Conservation (phyloP, 2,113 vertebrate genomes). For the Microcebus murinus region DNA sequence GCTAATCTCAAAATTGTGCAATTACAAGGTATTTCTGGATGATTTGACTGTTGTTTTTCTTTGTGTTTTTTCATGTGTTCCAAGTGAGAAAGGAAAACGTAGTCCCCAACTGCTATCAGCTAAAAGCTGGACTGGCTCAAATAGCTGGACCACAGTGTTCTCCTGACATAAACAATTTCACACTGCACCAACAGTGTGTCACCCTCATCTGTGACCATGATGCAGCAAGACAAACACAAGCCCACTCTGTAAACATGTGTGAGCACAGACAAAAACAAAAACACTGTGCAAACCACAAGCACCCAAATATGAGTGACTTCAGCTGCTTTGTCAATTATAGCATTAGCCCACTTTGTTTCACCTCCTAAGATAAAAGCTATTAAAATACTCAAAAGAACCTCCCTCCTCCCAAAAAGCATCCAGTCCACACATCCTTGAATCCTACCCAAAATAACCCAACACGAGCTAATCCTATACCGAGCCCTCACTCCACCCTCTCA, state of each 20-base stretch:
- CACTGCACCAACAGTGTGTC: background rate
- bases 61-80: background rate
- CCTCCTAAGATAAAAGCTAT: background rate
- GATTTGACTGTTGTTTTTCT: background rate
- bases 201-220: background rate
- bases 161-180: constrained; percentile 16
- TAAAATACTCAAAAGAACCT: background rate
- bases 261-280: constrained; percentile 54
- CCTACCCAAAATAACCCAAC: background rate
- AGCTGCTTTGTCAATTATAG: background rate
- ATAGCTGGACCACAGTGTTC: background rate
- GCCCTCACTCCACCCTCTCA: background rate
- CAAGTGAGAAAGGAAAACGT: background rate
- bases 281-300: background rate
- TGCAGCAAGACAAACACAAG: constrained; percentile 21
- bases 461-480: background rate
- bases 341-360: background rate
- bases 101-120: background rate
- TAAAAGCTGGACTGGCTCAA: background rate
- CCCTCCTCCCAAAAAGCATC: background rate
- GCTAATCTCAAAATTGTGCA: background rate
- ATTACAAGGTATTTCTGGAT: background rate
- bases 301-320: background rate
- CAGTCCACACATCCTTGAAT: background rate
- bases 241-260: constrained; percentile 36